Evolutionary conservation across 2,797 vertebrate genomes (phyloP).

Genomic region (Hoplostethus atlanticus): DNA sequence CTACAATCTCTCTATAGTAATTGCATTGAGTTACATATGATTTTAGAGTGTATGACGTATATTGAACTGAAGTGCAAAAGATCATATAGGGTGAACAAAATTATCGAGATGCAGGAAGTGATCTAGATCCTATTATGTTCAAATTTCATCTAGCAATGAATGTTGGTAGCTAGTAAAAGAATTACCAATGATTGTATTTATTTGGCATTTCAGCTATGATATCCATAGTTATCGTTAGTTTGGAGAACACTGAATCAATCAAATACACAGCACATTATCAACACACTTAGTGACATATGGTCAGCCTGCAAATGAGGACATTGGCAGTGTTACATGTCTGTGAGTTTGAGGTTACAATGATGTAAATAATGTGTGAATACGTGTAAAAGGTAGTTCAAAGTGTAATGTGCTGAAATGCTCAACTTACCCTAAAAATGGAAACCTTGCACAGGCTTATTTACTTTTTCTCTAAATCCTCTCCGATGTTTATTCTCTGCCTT

Average conservation of each 20-base stretch:
- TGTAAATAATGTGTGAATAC: neutral
- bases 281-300: constrained; percentile 2
- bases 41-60: neutral
- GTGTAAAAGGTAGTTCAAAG: neutral
- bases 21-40: neutral
- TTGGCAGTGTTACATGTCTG: neutral
- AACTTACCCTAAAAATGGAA: neutral
- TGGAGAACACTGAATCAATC: neutral
- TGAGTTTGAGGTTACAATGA: neutral
- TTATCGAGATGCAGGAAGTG: too few relatives aligned
- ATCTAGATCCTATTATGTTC: too few relatives aligned
- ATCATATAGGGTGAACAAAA: too few relatives aligned
- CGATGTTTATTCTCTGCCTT: constrained; percentile 27
- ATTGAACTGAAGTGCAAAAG: neutral
- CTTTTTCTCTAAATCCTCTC: neutral
- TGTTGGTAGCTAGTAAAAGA: too few relatives aligned
- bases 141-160: too few relatives aligned
- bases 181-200: too few relatives aligned
- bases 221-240: neutral
- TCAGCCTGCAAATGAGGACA: neutral
- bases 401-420: neutral
- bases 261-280: neutral
- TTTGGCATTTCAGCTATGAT: too few relatives aligned
- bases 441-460: neutral
- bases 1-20: too few relatives aligned